phyloP scores from a whole-genome alignment of 37 sponge, comb jelly and placozoan species.

The Ianthella basta region DNA sequence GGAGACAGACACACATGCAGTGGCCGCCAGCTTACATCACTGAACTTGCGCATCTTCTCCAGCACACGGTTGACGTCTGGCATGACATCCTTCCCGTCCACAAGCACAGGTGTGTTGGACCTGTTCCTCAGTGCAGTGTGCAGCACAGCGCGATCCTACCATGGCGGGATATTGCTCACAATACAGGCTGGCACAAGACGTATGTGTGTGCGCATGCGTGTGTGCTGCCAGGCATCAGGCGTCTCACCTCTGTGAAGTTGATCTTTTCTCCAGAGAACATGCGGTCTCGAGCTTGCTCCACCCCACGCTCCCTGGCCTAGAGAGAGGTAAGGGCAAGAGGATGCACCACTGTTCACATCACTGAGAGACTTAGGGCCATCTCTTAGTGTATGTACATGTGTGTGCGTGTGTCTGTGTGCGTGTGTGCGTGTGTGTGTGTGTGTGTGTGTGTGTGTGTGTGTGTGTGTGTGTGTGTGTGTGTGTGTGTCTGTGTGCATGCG shows the following conservation, averaged over 20 bases:
- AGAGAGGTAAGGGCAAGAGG: not conserved
- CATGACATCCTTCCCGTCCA: conserved; percentile 96
- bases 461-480: no score
- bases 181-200: not conserved
- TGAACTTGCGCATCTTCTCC: conserved; percentile 89
- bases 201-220: not conserved
- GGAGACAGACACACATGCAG: no score
- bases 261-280: conserved; percentile 98
- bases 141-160: conserved; percentile 93
- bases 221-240: not conserved
- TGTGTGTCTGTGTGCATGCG: not conserved
- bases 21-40: conserved; percentile 49
- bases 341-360: not conserved
- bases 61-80: conserved; percentile 91
- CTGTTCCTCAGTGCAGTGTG: conserved; percentile 96
- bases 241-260: conserved; percentile 95
- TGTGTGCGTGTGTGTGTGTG: no score
- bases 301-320: conserved; percentile 83
- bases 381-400: not conserved
- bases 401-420: no score
- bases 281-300: conserved; percentile 80
- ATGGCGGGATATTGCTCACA: not conserved
- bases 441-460: no score
- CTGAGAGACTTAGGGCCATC: not conserved
- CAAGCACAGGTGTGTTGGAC: conserved; percentile 87